Evolutionary conservation across 92 coral and sea anemone genomes (phyloP).

Genomic region (Muricea muricata): DNA sequence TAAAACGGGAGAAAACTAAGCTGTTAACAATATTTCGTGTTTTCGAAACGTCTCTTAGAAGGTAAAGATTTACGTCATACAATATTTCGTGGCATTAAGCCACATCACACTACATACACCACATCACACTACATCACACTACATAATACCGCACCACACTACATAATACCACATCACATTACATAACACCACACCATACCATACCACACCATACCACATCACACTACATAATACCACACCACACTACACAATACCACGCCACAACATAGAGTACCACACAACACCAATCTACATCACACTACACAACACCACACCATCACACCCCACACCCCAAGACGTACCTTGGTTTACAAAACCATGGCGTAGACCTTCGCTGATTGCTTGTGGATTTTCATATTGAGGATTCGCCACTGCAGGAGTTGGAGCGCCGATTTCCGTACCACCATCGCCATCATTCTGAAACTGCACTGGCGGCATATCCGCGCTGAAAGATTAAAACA

Average conservation of each 20-base stretch:
- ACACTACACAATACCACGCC: too few species aligned
- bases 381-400: neutral
- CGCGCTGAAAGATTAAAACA: neutral
- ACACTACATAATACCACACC: too few species aligned
- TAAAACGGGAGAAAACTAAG: too few species aligned
- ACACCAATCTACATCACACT: too few species aligned
- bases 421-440: neutral
- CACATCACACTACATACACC: constrained; percentile 13
- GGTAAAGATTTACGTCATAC: too few species aligned
- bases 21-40: too few species aligned
- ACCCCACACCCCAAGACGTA: neutral
- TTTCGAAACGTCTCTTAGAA: too few species aligned
- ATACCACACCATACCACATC: neutral
- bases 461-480: neutral
- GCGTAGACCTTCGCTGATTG: neutral
- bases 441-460: neutral
- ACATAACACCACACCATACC: constrained; percentile 15
- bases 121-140: too few species aligned
- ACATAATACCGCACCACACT: neutral
- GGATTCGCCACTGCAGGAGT: neutral
- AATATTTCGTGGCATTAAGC: too few species aligned
- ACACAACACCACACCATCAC: too few species aligned
- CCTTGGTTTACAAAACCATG: constrained; percentile 10
- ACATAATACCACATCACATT: constrained; percentile 8
- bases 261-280: too few species aligned